Conservation (phyloP, 2,888 invertebrate species). For the Lissocephala sabroskyi region DNA sequence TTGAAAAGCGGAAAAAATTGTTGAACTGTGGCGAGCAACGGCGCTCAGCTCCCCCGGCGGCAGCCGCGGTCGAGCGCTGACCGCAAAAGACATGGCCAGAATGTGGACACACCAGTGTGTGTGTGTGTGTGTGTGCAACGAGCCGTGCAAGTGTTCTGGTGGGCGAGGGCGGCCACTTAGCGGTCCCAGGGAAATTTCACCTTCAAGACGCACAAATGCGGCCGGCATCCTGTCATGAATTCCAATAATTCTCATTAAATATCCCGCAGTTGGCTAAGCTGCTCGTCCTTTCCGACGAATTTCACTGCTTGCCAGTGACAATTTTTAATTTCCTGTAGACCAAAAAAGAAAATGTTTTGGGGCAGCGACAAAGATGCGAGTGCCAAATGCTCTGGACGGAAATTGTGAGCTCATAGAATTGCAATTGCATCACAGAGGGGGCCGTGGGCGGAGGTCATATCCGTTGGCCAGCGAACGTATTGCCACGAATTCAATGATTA, state of each 20-base stretch:
- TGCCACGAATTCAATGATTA: neutral
- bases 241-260: slow-evolving; percentile 1
- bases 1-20: slow-evolving; percentile 35
- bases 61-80: slow-evolving; percentile 33
- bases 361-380: no score
- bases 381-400: no score
- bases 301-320: no score
- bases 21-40: slow-evolving; percentile 24
- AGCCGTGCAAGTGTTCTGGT: slow-evolving; percentile 12
- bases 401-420: slow-evolving; percentile 53
- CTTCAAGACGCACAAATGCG: neutral
- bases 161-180: slow-evolving; percentile 5
- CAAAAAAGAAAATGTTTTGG: no score
- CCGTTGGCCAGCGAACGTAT: slow-evolving; percentile 16
- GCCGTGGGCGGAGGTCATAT: slow-evolving; percentile 17
- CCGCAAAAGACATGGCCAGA: slow-evolving; percentile 24
- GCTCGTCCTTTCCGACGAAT: no score
- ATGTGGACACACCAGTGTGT: neutral
- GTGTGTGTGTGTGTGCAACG: neutral
- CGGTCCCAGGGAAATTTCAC: neutral
- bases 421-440: slow-evolving; percentile 20
- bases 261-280: no score
- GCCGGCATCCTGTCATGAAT: neutral
- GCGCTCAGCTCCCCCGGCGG: slow-evolving; percentile 38
- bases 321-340: slow-evolving; percentile 37